Evolutionary conservation across 1,140 invertebrate species (phyloP).

Genomic region (Potamilus streckersoni): DNA sequence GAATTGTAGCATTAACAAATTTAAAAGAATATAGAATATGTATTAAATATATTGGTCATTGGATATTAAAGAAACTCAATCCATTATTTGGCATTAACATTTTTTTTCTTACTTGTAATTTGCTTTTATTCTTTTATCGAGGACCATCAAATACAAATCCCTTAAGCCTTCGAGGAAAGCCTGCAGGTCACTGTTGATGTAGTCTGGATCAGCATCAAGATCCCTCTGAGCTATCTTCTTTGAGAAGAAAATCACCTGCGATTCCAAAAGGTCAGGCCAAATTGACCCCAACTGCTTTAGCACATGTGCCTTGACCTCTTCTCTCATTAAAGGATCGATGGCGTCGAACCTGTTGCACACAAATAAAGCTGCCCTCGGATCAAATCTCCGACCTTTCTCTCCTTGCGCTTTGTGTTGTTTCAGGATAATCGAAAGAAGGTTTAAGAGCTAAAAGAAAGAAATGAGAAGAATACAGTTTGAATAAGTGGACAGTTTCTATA

Average conservation of each 20-base stretch:
- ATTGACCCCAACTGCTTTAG: slow-evolving; percentile 33
- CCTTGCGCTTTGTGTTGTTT: no score
- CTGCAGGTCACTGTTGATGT: slow-evolving; percentile 17
- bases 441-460: no score
- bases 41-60: no score
- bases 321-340: slow-evolving; percentile 23
- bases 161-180: slow-evolving; percentile 35
- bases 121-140: slow-evolving; percentile 27
- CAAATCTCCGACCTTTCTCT: slow-evolving; percentile 1
- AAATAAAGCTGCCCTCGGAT: slow-evolving; percentile 46
- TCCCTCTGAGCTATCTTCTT: slow-evolving; percentile 28
- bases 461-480: no score
- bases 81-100: no score
- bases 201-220: slow-evolving; percentile 24
- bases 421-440: no score
- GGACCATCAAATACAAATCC: slow-evolving; percentile 22
- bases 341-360: slow-evolving; percentile 51
- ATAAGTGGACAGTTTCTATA: no score
- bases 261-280: slow-evolving; percentile 42
- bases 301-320: slow-evolving; percentile 39
- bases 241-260: slow-evolving; percentile 40
- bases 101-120: slow-evolving; percentile 39
- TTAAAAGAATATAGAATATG: no score
- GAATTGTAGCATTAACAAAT: no score
- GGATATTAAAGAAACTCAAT: no score